Evolutionary conservation across 2,888 invertebrate species (phyloP), one percentile per base, ranked within the genome.

Genomic region (Vandiemenella viatica): DNA sequence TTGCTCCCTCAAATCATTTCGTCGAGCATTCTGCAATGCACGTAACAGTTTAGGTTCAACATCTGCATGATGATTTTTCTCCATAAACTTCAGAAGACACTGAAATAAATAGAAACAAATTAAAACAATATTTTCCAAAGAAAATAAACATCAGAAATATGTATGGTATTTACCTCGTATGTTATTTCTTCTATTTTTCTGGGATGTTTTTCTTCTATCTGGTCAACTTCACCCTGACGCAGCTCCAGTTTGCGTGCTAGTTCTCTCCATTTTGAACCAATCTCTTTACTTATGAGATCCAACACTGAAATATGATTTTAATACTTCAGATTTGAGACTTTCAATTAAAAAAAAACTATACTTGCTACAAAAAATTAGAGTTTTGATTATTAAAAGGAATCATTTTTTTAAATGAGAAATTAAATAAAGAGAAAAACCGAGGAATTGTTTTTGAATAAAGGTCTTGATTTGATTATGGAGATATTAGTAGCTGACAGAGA

Each of bases 201-300:
- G 2, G 41, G 43, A 37, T 59, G 45, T 20, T 42, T 52, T 4
- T 41, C 40, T 50, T 58, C 58, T 3, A 65, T 51, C 15, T 58
- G 51, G 47, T 65, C 64, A 13, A 66, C 62, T 37, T 55, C 22
- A 2, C 60, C 59, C 57, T 65, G 65, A 7, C 50, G 51, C 2
- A 65, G 46, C 1, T 48, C 32, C 20, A 66, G 47, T 8, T 51
- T 54, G 32, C 64, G 55, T 2, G 63, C 64, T 32, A 66, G 56
- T 15, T 62, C 60, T 23, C 56, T 58, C 65, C 65, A 65, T 37
- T 60, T 60, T 5, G 49, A 46, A 0, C 65, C 65, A 15, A 65
- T 59, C 22, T 60, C 56, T 7, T 23, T 6, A 20, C 50, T 44
- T 4, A 53, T 44, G 3, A 5, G 13, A 22, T n/a, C 23, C 40